Evolutionary conservation across 2,797 vertebrate species (phyloP), one percentile per base, ranked within the genome.

Genomic region (Gallinago stenura): DNA sequence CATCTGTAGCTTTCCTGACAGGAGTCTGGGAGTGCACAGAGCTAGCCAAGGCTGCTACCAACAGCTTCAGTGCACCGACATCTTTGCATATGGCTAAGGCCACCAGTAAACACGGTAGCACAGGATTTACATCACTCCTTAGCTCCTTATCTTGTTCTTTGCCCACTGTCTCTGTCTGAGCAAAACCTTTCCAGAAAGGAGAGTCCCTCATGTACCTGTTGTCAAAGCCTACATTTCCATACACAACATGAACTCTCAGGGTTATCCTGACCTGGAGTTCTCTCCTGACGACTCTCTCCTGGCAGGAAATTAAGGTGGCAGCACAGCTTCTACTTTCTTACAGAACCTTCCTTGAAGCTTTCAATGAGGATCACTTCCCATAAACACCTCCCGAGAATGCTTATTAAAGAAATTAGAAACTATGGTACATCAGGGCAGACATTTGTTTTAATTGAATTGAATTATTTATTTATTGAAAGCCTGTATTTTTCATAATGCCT

Each of bases 381-480:
- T 45, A 80, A 71, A 80, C 78, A 92, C 45, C 54, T 91, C 91
- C 68, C 45, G 88, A 57, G 50, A 62, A 93, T 58, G n/a, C 72
- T 90, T 93, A 79, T 91, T 94, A 90, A 92, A 92, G 50, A 88
- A 93, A 96, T 88, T 88, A 94, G 70, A 83, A 93, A 87, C 24
- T 84, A 53, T 53, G 35, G 50, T 66, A 37, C 80, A 78, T 93
- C 58, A 76, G 58, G 76, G 84, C 54, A 96, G 85, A 65, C 83
- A 69, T 83, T 78, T 91, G 10, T 75, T 96, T 85, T 92, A 89
- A 95, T 86, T 89, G 50, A 95, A 57, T 80, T 87, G 60, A 96
- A 96, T 95, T 93, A 92, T 96, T 96, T 92, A 91, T 93, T 93
- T 96, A 86, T 64, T 89, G 93, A 83, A 95, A 94, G 75, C 57